Percentiles rank a stretch among this genome's conserved stretches.
These are phyloP conservation scores for Telenomus remus DNA, from an alignment of 1,140 invertebrate species.

Conservation along the genomic window DNA sequence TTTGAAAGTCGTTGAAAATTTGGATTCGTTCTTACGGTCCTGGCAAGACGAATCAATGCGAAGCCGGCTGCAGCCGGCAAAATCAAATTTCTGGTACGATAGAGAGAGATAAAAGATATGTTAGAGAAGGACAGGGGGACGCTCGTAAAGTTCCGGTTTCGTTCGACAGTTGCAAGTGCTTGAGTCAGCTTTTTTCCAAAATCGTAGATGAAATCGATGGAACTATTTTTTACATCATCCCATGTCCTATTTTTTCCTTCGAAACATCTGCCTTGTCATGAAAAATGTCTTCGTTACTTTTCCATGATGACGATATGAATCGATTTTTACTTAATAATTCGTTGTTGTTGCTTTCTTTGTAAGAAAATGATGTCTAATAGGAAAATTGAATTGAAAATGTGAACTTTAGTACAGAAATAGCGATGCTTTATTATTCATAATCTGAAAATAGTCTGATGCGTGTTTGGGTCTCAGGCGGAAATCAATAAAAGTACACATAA, in stretches of 20 bases:
- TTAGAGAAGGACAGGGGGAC: not conserved
- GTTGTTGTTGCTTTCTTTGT: too few species aligned
- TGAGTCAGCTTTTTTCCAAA: constrained; percentile 4
- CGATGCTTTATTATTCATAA: not conserved
- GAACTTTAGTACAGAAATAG: not conserved
- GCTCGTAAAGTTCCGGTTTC: not conserved
- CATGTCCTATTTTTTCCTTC: not conserved
- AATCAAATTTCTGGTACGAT: constrained; percentile 21
- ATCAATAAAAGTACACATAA: constrained; percentile 19
- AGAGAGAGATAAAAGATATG: constrained; percentile 3
- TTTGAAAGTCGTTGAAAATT: too few species aligned
- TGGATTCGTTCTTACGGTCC: not conserved
- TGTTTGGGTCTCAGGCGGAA: constrained; percentile 4
- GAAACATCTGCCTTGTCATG: too few species aligned
- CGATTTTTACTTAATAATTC: too few species aligned
- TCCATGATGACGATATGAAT: too few species aligned
- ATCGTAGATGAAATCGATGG: not conserved
- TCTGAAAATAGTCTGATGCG: not conserved
- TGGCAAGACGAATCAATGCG: constrained; percentile 34
- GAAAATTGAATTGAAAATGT: not conserved
- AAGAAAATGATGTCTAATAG: too few species aligned
- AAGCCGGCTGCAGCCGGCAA: constrained; percentile 33
- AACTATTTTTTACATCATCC: not conserved
- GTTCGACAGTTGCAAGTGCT: not conserved
- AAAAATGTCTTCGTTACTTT: too few species aligned